Percentiles rank a stretch among this genome's conserved stretches.
These are phyloP conservation scores for Neuroscelio doddi DNA, from an alignment of 2,888 invertebrate genomes.

Conservation along the genomic window DNA sequence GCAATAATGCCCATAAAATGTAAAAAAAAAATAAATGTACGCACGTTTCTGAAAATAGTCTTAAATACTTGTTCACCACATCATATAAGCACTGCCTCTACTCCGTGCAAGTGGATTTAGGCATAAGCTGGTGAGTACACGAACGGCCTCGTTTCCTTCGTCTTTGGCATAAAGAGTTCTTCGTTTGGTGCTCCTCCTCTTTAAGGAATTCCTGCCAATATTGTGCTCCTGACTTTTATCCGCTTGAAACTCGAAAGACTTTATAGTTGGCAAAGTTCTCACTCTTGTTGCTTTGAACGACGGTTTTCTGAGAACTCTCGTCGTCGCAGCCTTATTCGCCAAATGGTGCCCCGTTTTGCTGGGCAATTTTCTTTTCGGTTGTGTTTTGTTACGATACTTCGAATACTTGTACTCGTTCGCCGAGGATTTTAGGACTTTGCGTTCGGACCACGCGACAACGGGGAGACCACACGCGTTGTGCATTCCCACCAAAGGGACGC, in stretches of 20 bases:
- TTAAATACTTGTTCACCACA: constrained; percentile 57
- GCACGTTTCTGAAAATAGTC: background rate
- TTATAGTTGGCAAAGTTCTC: constrained; percentile 46
- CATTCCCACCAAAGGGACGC: constrained; percentile 69
- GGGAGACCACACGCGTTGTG: constrained; percentile 64
- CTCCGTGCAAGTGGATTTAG: constrained; percentile 66
- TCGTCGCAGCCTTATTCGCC: constrained; percentile 11
- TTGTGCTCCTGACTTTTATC: constrained; percentile 7
- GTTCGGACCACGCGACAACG: constrained; percentile 54
- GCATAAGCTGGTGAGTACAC: constrained; percentile 63
- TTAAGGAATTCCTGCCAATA: constrained; percentile 16
- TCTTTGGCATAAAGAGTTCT: constrained; percentile 67
- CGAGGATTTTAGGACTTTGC: constrained; percentile 26
- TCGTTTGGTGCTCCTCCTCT: constrained; percentile 53
- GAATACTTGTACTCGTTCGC: constrained; percentile 21
- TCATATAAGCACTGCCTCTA: constrained; percentile 63
- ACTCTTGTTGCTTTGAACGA: constrained; percentile 52
- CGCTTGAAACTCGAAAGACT: constrained; percentile 7
- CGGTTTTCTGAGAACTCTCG: constrained; percentile 42
- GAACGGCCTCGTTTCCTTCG: constrained; percentile 63
- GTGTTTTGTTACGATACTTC: constrained; percentile 33
- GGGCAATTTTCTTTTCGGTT: constrained; percentile 44
- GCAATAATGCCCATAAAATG: background rate
- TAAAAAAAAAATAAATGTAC: background rate
- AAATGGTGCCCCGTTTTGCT: constrained; percentile 16